Evolutionary conservation across 2,888 invertebrate genomes (phyloP).

Genomic region (Hypomecis atomaria): DNA sequence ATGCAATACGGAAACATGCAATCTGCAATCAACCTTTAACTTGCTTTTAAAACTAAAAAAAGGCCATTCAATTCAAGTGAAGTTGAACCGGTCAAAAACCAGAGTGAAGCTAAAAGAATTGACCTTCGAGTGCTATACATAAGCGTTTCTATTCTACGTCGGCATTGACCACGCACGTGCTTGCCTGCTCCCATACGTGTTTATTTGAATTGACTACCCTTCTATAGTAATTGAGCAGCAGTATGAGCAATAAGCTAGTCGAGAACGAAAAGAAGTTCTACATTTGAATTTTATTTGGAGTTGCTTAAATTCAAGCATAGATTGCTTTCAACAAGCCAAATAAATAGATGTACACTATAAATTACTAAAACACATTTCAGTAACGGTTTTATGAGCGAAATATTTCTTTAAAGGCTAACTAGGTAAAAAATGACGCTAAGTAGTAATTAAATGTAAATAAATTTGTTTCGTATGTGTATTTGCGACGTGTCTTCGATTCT

Average conservation of each 20-base stretch:
- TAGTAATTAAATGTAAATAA: too few species aligned
- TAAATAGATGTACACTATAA: too few species aligned
- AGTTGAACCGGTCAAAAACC: not conserved
- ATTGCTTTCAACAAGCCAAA: too few species aligned
- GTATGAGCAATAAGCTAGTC: not conserved
- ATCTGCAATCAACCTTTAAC: not conserved
- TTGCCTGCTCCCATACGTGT: not conserved
- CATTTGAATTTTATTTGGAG: too few species aligned
- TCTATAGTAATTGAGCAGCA: not conserved
- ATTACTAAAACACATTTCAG: too few species aligned
- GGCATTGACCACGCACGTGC: constrained; percentile 1
- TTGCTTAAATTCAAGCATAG: too few species aligned
- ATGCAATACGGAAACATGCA: not conserved
- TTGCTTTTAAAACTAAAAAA: not conserved
- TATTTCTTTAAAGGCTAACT: too few species aligned
- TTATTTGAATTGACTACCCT: not conserved
- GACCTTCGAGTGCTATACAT: constrained; percentile 4
- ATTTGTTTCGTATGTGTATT: too few species aligned
- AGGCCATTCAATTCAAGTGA: constrained; percentile 1
- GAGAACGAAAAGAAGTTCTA: not conserved
- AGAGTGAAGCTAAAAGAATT: not conserved
- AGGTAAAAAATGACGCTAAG: too few species aligned
- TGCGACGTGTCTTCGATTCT: too few species aligned
- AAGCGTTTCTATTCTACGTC: constrained; percentile 4
- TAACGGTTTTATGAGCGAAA: too few species aligned